Evolutionary conservation across 2,888 invertebrate genomes (phyloP).

Genomic region (Plagodis dolabraria): DNA sequence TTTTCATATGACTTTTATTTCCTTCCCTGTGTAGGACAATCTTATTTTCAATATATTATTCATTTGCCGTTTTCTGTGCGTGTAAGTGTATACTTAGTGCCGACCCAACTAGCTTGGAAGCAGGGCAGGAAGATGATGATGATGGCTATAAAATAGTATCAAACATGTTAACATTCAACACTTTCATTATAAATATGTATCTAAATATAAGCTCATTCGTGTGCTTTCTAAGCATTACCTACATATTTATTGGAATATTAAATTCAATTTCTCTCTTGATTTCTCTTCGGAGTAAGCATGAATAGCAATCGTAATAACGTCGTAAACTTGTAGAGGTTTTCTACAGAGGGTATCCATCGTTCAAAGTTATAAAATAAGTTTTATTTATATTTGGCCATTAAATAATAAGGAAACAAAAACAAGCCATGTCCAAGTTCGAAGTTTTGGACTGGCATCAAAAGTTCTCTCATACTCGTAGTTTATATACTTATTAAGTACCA

Average conservation of each 20-base stretch:
- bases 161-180: background rate
- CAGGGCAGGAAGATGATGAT: too few relatives aligned
- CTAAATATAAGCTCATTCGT: background rate
- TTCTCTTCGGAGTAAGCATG: conserved; percentile 13
- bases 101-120: too few relatives aligned
- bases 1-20: too few relatives aligned
- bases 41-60: too few relatives aligned
- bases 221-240: conserved; percentile 12
- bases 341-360: conserved; percentile 3
- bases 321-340: conserved; percentile 9
- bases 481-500: too few relatives aligned
- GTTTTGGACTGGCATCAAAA: too few relatives aligned
- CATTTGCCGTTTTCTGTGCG: too few relatives aligned
- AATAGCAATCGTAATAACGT: conserved; percentile 18
- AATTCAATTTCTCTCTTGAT: conserved; percentile 17
- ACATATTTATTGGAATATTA: conserved; percentile 14
- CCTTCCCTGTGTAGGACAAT: too few relatives aligned
- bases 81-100: too few relatives aligned
- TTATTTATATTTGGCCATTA: background rate
- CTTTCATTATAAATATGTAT: background rate
- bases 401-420: too few relatives aligned
- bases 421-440: too few relatives aligned
- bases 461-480: too few relatives aligned
- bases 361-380: background rate
- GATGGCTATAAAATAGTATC: background rate